These are phyloP conservation scores for Drosophila kohkoa DNA, from an alignment of 1,140 invertebrate species.

Conservation along the genomic window DNA sequence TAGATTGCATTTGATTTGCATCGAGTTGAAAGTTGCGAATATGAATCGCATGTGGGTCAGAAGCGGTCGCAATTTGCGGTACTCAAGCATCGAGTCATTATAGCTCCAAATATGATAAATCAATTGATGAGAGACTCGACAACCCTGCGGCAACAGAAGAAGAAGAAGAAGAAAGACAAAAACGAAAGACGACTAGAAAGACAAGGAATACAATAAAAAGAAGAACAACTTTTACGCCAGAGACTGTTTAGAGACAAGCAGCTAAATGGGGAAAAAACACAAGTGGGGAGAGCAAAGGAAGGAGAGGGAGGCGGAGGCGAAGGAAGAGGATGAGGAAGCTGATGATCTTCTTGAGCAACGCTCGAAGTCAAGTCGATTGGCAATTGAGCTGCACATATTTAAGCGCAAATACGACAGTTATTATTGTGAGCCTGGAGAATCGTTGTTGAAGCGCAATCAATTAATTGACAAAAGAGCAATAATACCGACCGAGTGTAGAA, in stretches of 20 bases:
- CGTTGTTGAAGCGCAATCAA: slow-evolving; percentile 68
- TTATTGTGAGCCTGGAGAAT: slow-evolving; percentile 51
- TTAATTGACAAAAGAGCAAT: slow-evolving; percentile 77
- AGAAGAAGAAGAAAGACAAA: background rate
- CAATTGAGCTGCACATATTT: slow-evolving; percentile 73
- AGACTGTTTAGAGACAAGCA: slow-evolving; percentile 30
- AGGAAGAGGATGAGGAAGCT: background rate
- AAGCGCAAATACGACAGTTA: slow-evolving; percentile 81
- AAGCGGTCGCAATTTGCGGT: slow-evolving; percentile 42
- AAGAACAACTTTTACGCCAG: slow-evolving; percentile 66
- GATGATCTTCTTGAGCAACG: slow-evolving; percentile 36
- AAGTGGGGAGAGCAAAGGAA: background rate
- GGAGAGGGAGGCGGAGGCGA: background rate
- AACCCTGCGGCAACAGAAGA: slow-evolving; percentile 27
- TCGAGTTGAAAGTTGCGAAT: slow-evolving; percentile 21
- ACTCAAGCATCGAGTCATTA: slow-evolving; percentile 40
- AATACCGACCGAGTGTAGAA: slow-evolving; percentile 16
- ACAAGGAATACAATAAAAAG: slow-evolving; percentile 32
- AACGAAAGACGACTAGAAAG: background rate
- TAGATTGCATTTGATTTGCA: slow-evolving; percentile 1
- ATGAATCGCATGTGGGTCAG: slow-evolving; percentile 36
- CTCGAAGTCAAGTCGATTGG: slow-evolving; percentile 20
- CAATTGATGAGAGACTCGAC: slow-evolving; percentile 38
- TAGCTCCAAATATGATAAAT: slow-evolving; percentile 57
- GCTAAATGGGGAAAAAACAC: background rate